Evolutionary conservation across 1,140 invertebrate species (phyloP).

Genomic region (Aricia agestis): DNA sequence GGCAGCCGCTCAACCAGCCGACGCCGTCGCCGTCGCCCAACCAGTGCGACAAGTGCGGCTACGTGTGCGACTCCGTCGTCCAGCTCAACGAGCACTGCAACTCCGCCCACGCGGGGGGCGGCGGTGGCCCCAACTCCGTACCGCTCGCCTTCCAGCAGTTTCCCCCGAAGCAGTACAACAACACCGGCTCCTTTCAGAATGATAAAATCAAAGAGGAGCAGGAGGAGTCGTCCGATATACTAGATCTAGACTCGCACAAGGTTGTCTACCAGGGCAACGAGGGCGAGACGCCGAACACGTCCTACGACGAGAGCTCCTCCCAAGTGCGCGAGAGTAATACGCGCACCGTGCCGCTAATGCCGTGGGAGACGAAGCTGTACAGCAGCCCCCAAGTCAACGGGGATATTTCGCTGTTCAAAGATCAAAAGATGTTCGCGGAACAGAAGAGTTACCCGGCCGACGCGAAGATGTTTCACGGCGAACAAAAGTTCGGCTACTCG

Average conservation of each 20-base stretch:
- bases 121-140: slow-evolving; percentile 52
- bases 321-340: slow-evolving; percentile 73
- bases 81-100: slow-evolving; percentile 84
- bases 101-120: slow-evolving; percentile 78
- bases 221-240: slow-evolving; percentile 85
- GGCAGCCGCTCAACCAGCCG: slow-evolving; percentile 75
- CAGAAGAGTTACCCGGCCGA: slow-evolving; percentile 68
- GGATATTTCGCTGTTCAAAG: slow-evolving; percentile 70
- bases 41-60: slow-evolving; percentile 89
- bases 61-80: slow-evolving; percentile 82
- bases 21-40: slow-evolving; percentile 80
- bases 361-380: slow-evolving; percentile 75
- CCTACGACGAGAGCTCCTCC: slow-evolving; percentile 75
- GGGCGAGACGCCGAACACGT: slow-evolving; percentile 53
- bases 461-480: slow-evolving; percentile 69
- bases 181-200: slow-evolving; percentile 52
- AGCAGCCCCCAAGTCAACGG: slow-evolving; percentile 68
- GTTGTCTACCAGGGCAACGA: slow-evolving; percentile 82
- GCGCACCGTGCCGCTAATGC: slow-evolving; percentile 80
- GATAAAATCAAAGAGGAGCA: slow-evolving; percentile 79
- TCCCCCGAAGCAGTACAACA: slow-evolving; percentile 63
- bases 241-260: slow-evolving; percentile 93
- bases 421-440: slow-evolving; percentile 72
- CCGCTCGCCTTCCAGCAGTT: slow-evolving; percentile 73
- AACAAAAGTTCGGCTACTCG: slow-evolving; percentile 65